These are phyloP conservation scores for Ovis canadensis DNA, from an alignment of 2,113 vertebrate genomes.

Conservation along the genomic window DNA sequence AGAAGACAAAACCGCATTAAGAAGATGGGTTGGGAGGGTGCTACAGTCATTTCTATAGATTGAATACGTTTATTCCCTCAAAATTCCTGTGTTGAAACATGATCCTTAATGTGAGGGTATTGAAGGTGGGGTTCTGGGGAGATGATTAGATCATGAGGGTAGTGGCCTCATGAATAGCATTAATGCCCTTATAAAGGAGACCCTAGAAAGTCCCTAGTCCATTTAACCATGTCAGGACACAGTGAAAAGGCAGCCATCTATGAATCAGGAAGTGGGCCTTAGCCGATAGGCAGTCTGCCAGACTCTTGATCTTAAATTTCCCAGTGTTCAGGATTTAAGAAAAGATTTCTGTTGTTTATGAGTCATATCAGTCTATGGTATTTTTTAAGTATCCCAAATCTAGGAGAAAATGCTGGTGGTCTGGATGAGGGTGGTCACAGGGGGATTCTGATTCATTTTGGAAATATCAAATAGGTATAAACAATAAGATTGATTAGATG, in stretches of 20 bases:
- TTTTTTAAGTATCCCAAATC: background rate
- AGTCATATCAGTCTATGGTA: background rate
- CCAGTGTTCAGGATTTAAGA: no score
- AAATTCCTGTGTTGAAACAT: background rate
- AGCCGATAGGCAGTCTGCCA: background rate
- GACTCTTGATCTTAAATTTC: background rate
- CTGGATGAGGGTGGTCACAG: background rate
- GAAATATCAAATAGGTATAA: background rate
- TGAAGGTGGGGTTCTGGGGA: background rate
- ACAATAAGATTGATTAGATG: background rate
- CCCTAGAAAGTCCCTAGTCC: background rate
- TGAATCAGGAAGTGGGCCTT: background rate
- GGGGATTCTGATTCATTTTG: background rate
- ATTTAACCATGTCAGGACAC: background rate
- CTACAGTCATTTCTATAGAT: background rate
- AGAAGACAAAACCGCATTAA: background rate
- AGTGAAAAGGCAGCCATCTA: background rate
- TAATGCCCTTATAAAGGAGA: background rate
- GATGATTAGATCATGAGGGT: background rate
- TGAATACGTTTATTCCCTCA: background rate
- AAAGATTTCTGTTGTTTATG: background rate
- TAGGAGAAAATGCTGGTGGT: background rate
- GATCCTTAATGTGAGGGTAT: background rate
- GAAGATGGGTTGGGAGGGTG: background rate
- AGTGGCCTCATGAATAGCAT: background rate